Evolutionary conservation across 2,797 vertebrate genomes (phyloP).

Genomic region (Bradypodion ventrale): DNA sequence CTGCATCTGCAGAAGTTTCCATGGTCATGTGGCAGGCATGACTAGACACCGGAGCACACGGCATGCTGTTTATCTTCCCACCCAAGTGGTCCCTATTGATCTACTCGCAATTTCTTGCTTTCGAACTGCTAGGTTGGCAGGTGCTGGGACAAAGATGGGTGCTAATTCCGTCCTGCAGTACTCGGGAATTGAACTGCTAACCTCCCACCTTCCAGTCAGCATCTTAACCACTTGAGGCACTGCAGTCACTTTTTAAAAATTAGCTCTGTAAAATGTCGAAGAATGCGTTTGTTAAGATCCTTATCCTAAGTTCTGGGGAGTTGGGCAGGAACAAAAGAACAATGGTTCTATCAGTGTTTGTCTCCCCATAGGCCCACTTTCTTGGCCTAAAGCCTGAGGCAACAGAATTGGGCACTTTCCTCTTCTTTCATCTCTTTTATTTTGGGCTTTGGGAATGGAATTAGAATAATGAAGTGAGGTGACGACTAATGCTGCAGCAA

Average conservation of each 20-base stretch:
- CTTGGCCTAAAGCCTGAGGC: neutral
- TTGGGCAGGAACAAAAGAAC: neutral
- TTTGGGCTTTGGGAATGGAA: conserved; percentile 3
- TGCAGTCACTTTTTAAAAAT: neutral
- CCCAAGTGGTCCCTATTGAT: too few relatives aligned
- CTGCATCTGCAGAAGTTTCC: too few relatives aligned
- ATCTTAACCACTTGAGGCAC: too few relatives aligned
- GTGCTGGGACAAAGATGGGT: too few relatives aligned
- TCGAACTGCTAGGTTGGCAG: too few relatives aligned
- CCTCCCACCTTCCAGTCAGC: too few relatives aligned
- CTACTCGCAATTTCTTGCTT: too few relatives aligned
- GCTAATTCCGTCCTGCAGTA: too few relatives aligned
- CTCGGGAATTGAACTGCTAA: too few relatives aligned
- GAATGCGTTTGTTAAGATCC: neutral
- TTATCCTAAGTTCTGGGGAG: neutral
- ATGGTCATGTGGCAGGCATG: too few relatives aligned
- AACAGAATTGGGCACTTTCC: neutral
- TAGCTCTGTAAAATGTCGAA: neutral
- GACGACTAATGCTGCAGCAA: neutral
- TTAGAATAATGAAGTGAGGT: conserved; percentile 5
- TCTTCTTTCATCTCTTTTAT: conserved; percentile 11
- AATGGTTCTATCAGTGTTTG: neutral
- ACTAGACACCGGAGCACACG: too few relatives aligned
- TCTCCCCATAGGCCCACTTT: neutral
- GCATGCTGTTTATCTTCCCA: too few relatives aligned